Conservation (phyloP, 2,113 vertebrate species). For the Pavo muticus region DNA sequence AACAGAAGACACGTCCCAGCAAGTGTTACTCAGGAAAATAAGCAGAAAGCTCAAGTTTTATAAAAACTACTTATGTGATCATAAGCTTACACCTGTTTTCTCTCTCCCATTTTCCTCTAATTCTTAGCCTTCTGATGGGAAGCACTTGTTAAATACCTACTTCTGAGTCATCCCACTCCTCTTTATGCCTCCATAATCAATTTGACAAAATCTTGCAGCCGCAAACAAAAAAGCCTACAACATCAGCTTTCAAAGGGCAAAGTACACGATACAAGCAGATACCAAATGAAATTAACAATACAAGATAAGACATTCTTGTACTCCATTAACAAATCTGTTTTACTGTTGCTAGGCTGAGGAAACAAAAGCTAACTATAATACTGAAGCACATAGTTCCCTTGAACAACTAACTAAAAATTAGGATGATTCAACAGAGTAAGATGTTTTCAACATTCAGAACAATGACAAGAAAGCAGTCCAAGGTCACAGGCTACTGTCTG, state of each 20-base stretch:
- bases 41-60: background rate
- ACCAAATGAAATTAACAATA: background rate
- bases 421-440: background rate
- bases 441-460: background rate
- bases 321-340: background rate
- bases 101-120: background rate
- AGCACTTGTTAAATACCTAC: background rate
- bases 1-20: background rate
- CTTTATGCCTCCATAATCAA: background rate
- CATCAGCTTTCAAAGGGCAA: background rate
- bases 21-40: background rate
- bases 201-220: background rate
- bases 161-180: background rate
- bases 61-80: background rate
- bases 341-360: background rate
- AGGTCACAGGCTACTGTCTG: rapidly evolving
- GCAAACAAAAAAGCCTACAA: background rate
- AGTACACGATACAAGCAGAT: background rate
- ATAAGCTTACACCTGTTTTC: background rate
- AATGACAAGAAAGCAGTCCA: background rate
- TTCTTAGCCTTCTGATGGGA: background rate
- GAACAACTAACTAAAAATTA: background rate
- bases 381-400: background rate
- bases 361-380: background rate
- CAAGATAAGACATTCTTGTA: background rate